Evolutionary conservation across 2,888 invertebrate genomes (phyloP), one percentile per base, ranked within the genome.

Genomic region (Spilarctia lutea): DNA sequence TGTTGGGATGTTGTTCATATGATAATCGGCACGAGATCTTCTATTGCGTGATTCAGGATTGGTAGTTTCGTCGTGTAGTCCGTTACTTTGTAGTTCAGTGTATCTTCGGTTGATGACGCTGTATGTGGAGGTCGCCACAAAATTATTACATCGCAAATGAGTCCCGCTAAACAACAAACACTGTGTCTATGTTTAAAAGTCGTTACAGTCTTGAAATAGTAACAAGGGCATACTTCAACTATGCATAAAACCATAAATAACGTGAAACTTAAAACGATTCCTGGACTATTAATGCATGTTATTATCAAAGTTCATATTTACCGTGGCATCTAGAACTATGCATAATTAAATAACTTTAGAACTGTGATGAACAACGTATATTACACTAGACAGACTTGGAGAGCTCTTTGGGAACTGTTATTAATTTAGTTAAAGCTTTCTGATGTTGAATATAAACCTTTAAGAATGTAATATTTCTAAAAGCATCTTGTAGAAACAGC

Each of bases 291-390:
- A 74, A 85, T 79, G 79, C 68, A 72, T 78, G 71, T 79, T 81
- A 84, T 84, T 81, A 79, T 75, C 67, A 75, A 83, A 79, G 85
- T 83, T 72, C 76, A 74, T 74, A 81, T 79, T 75, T 74, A 63
- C 79, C 56, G 75, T 75, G 69, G 72, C 48, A 72, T 30, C 45
- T 66, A 74, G 81, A 80, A 67, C 78, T 79, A 68, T 83, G 81
- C 84, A 83, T 89, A 85, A 89, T 89, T 85, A 88, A 89, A 89
- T 86, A 89, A 89, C 85, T 89, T 89, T 70, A 70, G 72, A 80
- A 83, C 72, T 72, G 35, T 74, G 68, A 78, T 71, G 71, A 78
- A 75, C 72, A 73, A 35, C 20, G 72, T 68, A 68, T 39, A 16
- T 16, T 45, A 70, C 27, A 39, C 65, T 52, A 39, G 18, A 63